These are phyloP conservation scores for Holacanthus passer DNA, from an alignment of 2,113 vertebrate genomes.

Conservation along the genomic window DNA sequence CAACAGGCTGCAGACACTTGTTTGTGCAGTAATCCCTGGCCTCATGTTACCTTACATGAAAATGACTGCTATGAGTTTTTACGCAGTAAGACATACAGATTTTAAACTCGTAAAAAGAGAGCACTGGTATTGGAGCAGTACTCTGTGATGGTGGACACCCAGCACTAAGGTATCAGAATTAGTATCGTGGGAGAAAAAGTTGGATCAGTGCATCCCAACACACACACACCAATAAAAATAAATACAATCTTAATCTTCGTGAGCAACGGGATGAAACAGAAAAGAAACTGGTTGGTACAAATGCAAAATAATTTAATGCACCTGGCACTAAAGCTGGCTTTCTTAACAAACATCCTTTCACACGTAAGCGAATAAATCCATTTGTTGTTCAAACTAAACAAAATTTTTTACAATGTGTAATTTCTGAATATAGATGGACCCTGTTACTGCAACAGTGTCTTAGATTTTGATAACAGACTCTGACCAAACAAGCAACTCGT, in stretches of 20 bases:
- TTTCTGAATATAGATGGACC: not conserved
- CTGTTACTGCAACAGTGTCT: not conserved
- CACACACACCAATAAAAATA: conserved; percentile 5
- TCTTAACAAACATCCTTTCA: not conserved
- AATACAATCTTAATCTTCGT: not conserved
- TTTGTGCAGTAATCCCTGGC: not conserved
- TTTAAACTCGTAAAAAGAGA: not conserved
- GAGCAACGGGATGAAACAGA: not conserved
- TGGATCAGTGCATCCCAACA: conserved; percentile 5
- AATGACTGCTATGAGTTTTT: not conserved
- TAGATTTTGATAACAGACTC: not conserved
- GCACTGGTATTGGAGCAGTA: not conserved
- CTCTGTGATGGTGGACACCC: not conserved
- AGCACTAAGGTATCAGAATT: not conserved
- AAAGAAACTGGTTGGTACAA: not conserved
- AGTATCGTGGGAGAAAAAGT: too few relatives aligned
- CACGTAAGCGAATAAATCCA: not conserved
- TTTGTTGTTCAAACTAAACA: not conserved
- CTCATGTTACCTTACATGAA: not conserved
- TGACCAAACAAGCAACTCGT: not conserved
- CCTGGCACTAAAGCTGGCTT: not conserved
- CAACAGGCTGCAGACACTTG: not conserved
- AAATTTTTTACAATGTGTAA: not conserved
- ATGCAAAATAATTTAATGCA: not conserved
- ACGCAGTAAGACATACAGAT: not conserved